Conservation (phyloP, 2,888 invertebrate genomes). For the Halictus quadricinctus region DNA sequence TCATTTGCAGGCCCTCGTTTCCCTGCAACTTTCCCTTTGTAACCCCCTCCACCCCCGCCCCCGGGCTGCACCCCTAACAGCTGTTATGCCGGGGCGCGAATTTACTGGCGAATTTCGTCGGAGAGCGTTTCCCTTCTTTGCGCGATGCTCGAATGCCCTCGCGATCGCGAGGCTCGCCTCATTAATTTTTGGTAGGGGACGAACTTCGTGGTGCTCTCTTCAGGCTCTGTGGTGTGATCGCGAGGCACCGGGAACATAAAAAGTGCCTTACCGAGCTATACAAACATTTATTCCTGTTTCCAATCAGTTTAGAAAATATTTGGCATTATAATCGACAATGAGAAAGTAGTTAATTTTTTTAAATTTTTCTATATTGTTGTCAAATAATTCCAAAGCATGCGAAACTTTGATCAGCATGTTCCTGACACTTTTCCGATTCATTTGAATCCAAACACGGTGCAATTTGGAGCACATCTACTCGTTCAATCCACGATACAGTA, state of each 20-base stretch:
- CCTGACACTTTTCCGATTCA: not conserved
- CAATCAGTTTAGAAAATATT: no score
- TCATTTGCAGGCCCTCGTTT: conserved; percentile 35
- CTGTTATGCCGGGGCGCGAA: not conserved
- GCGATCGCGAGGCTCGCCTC: not conserved
- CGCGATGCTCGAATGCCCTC: not conserved
- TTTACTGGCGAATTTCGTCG: not conserved
- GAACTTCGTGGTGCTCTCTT: no score
- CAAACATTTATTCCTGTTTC: no score
- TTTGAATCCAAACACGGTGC: not conserved
- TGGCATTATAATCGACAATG: no score
- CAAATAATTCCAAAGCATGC: not conserved
- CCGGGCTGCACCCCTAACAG: not conserved
- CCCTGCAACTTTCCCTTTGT: conserved; percentile 37
- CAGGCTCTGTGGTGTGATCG: no score
- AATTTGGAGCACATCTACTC: no score
- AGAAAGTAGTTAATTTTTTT: no score
- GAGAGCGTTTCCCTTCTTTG: not conserved
- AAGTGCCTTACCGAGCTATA: no score
- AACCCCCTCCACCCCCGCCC: not conserved
- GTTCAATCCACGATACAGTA: no score
- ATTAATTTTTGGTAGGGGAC: not conserved
- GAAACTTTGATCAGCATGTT: not conserved
- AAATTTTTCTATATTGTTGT: not conserved
- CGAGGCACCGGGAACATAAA: no score